Evolutionary conservation across 2,888 invertebrate species (phyloP).

Genomic region (Microdon myrmicae): DNA sequence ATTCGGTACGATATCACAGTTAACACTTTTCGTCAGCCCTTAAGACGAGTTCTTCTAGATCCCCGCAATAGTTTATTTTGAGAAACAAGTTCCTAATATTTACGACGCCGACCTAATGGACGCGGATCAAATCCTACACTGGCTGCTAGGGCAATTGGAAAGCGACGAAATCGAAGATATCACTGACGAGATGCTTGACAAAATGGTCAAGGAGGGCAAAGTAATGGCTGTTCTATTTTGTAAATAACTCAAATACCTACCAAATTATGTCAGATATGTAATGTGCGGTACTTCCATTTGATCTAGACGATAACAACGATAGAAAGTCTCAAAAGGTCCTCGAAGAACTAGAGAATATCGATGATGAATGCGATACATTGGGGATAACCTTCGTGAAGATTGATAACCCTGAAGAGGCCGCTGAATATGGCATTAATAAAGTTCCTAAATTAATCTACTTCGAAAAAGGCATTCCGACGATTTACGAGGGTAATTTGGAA

Average conservation of each 20-base stretch:
- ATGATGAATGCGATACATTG: slow-evolving; percentile 89
- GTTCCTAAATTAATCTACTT: slow-evolving; percentile 86
- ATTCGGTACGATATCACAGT: slow-evolving; percentile 64
- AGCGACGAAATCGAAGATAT: slow-evolving; percentile 95
- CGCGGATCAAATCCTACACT: slow-evolving; percentile 88
- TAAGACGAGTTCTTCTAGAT: slow-evolving; percentile 61
- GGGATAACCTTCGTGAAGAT: slow-evolving; percentile 93
- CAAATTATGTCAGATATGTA: neutral
- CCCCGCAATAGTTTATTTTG: slow-evolving; percentile 91
- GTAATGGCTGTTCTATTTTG: slow-evolving; percentile 91
- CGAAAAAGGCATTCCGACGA: slow-evolving; percentile 79
- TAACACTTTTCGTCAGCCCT: neutral
- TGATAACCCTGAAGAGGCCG: slow-evolving; percentile 88
- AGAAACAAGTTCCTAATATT: slow-evolving; percentile 91
- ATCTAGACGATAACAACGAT: slow-evolving; percentile 86
- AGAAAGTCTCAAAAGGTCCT: slow-evolving; percentile 85
- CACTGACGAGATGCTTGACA: slow-evolving; percentile 93
- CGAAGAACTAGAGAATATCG: slow-evolving; percentile 91
- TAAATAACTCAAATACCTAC: slow-evolving; percentile 68
- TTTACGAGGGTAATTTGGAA: slow-evolving; percentile 85
- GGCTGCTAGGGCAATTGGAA: slow-evolving; percentile 87
- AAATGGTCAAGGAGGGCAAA: slow-evolving; percentile 87
- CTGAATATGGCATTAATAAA: slow-evolving; percentile 90
- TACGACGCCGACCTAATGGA: slow-evolving; percentile 92
- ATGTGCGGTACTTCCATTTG: slow-evolving; percentile 42